Evolutionary conservation across 2,888 invertebrate species (phyloP).

Genomic region (Hypsopygia costalis): DNA sequence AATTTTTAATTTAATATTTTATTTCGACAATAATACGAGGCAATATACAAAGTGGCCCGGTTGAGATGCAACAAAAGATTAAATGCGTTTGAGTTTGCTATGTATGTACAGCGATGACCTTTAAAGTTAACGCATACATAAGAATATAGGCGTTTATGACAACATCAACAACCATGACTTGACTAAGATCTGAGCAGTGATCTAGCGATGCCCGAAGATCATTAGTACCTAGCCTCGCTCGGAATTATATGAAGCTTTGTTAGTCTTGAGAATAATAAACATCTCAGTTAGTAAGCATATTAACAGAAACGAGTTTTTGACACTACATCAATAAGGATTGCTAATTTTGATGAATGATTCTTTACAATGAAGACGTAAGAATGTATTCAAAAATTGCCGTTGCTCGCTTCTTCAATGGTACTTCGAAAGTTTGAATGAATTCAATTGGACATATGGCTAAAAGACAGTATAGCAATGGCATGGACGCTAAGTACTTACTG

Average conservation of each 20-base stretch:
- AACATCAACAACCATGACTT: constrained; percentile 10
- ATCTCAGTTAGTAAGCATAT: background rate
- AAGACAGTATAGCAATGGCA: too few relatives aligned
- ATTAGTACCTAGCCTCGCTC: constrained; percentile 12
- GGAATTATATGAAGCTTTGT: constrained; percentile 5
- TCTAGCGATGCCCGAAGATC: constrained; percentile 8
- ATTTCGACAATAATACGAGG: too few relatives aligned
- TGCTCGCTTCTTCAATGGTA: too few relatives aligned
- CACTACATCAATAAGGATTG: background rate
- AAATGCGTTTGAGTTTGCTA: constrained; percentile 14
- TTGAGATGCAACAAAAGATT: too few relatives aligned
- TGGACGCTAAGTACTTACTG: too few relatives aligned
- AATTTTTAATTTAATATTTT: too few relatives aligned
- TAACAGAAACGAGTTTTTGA: background rate
- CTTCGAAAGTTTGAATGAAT: too few relatives aligned
- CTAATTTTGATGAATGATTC: background rate
- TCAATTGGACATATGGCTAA: too few relatives aligned
- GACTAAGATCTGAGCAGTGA: constrained; percentile 5
- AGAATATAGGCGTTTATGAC: background rate
- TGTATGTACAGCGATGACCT: constrained; percentile 2
- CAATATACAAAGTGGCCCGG: too few relatives aligned
- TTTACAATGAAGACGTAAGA: background rate
- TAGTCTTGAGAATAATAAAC: background rate
- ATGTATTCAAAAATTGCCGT: too few relatives aligned
- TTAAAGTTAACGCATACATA: constrained; percentile 1